Percentiles rank a stretch among this genome's conserved stretches.
Conservation (phyloP, 2,113 vertebrate genomes). For the Trematomus loennbergii region DNA sequence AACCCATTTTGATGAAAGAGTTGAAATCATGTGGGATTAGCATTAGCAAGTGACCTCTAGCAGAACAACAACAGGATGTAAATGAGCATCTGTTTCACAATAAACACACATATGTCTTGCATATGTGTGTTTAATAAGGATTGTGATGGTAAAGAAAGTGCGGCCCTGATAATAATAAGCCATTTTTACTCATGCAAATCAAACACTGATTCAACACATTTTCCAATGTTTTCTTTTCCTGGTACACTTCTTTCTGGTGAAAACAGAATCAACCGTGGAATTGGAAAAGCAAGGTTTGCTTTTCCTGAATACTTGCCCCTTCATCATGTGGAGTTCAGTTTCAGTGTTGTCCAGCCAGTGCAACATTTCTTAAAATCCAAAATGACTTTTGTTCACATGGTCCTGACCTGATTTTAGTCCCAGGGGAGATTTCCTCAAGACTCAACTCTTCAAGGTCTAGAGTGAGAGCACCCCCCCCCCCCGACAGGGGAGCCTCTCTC, state of each 20-base stretch:
- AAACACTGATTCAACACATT: conserved; percentile 13
- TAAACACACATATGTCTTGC: neutral
- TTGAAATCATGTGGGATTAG: neutral
- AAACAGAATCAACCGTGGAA: conserved; percentile 16
- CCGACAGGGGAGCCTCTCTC: conserved; percentile 1
- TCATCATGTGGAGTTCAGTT: neutral
- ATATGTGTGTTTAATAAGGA: neutral
- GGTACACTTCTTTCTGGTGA: neutral
- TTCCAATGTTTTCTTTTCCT: neutral
- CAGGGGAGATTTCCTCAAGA: neutral
- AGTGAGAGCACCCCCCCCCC: neutral
- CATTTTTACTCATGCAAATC: neutral
- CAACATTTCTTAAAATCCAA: neutral
- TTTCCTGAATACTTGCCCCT: conserved; percentile 6
- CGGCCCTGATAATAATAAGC: neutral
- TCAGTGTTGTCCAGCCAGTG: neutral
- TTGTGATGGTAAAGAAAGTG: neutral
- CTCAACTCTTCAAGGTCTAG: neutral
- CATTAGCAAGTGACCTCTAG: neutral
- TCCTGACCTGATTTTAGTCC: neutral
- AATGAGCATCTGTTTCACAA: neutral
- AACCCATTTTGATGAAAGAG: neutral
- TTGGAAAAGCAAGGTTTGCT: conserved; percentile 2
- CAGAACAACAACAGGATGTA: neutral
- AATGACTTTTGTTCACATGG: neutral